phyloP scores from a whole-genome alignment of 2,888 invertebrate species.

The Polymixis lichenea region DNA sequence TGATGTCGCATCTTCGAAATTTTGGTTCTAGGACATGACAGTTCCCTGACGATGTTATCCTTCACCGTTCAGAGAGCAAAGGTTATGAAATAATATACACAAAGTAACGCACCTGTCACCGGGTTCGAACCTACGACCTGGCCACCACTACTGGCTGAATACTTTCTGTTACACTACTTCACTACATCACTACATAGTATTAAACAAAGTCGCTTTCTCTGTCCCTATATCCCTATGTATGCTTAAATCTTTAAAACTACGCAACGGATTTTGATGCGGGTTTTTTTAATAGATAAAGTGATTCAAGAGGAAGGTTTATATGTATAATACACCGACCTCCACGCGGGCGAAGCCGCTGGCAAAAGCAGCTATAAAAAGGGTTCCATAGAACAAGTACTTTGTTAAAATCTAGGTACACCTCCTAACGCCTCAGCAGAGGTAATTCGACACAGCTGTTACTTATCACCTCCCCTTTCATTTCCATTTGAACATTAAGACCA shows the following conservation, averaged over 20 bases:
- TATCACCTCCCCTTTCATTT: constrained; percentile 26
- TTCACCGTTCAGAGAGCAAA: background rate
- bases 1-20: too few species aligned
- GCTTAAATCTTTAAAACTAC: too few species aligned
- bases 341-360: too few species aligned
- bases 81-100: background rate
- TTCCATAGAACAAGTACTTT: background rate
- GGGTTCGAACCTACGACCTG: background rate
- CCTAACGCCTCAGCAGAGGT: constrained; percentile 3
- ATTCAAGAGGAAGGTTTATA: too few species aligned
- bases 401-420: background rate
- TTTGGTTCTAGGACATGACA: background rate
- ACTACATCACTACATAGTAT: too few species aligned
- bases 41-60: background rate
- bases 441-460: constrained; percentile 31
- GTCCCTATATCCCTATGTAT: too few species aligned
- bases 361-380: background rate
- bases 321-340: too few species aligned
- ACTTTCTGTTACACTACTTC: background rate
- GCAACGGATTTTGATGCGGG: too few species aligned
- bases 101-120: background rate
- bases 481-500: constrained; percentile 37
- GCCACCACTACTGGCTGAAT: background rate
- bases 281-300: too few species aligned
- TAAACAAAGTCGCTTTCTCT: too few species aligned